Base-by-base conservation (phyloP, 2,888 invertebrate genomes). In the Cheilosia soror region DNA sequence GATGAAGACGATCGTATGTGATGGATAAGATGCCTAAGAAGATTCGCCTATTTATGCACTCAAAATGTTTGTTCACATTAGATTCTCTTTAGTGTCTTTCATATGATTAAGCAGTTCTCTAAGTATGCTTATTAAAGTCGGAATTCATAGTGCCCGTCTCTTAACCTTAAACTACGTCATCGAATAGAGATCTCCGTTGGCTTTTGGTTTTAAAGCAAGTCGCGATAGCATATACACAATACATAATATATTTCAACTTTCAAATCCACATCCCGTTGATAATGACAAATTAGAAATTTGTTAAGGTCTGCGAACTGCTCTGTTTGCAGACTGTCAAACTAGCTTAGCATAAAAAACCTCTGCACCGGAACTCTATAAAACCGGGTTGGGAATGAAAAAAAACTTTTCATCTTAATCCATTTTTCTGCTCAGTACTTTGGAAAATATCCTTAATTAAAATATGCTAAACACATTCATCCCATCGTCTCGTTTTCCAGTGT, bases 401-500 rank as follows among this genome's bases (percentile, higher is more conserved):
- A 77, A 81, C 63, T 75, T 66, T 75, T 62, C 76, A 71, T 72
- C 65, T 72, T 85, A 85, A 85, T 85, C 76, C 72, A 81, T 81
- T 85, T 80, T 85, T 81, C 76, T 77, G 81, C 72, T 85, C 85
- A 85, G 57, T 76, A 77, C 72, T 85, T 85, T 81, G 76, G 85
- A 85, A 81, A 85, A 85, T 85, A 72, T 77, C 72, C 81, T 85
- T 85, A 85, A 85, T 85, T 85, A 85, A 85, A 85, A 85, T 85
- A 85, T 85, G 85, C 85, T 81, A 81, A 85, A 81, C 72, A 81
- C 77, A 76, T 77, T 57, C 69, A 69, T 55, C 49, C 68, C 72
- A 58, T 37, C 60, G 71, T 71, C 79, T 72, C 75, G 58, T 60
- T 79, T 83, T 65, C 6, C 75, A 75, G 69, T 85, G 85, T 85